Conservation (phyloP, 2,113 vertebrate genomes). For the Onychorhynchus coronatus region DNA sequence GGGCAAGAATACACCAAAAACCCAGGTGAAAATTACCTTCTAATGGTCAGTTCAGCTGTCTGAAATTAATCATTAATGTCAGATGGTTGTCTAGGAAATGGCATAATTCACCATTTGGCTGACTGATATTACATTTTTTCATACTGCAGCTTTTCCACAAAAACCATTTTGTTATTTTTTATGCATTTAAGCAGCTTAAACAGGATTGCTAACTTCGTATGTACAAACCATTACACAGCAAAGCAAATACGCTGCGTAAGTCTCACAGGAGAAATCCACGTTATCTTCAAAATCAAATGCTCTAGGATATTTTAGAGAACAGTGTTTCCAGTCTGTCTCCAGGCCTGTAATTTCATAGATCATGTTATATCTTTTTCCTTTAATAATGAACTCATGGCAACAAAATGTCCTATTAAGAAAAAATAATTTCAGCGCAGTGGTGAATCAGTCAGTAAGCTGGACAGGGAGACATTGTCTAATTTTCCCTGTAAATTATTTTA, state of each 20-base stretch:
- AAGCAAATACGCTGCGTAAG: conserved; percentile 25
- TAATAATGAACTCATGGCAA: not conserved
- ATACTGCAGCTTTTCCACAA: conserved; percentile 39
- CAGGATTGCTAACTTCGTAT: conserved; percentile 16
- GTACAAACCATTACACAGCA: not conserved
- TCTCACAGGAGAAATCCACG: conserved; percentile 15
- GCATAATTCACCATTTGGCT: not conserved
- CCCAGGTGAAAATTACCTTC: not conserved
- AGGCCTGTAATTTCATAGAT: not conserved
- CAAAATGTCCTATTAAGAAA: not conserved
- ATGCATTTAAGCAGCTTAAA: conserved; percentile 52
- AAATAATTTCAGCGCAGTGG: not conserved
- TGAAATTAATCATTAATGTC: conserved; percentile 33
- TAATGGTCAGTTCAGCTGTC: not conserved
- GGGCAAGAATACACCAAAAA: not conserved
- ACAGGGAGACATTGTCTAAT: not conserved
- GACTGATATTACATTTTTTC: not conserved
- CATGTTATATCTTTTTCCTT: not conserved
- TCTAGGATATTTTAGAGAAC: not conserved
- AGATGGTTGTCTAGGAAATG: not conserved
- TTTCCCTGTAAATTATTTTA: not conserved
- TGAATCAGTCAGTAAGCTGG: not conserved
- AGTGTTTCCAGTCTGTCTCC: not conserved
- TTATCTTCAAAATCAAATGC: not conserved
- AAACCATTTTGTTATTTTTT: conserved; percentile 40